Evolutionary conservation across 2,113 vertebrate genomes (phyloP).

Genomic region (Gila orcuttii): DNA sequence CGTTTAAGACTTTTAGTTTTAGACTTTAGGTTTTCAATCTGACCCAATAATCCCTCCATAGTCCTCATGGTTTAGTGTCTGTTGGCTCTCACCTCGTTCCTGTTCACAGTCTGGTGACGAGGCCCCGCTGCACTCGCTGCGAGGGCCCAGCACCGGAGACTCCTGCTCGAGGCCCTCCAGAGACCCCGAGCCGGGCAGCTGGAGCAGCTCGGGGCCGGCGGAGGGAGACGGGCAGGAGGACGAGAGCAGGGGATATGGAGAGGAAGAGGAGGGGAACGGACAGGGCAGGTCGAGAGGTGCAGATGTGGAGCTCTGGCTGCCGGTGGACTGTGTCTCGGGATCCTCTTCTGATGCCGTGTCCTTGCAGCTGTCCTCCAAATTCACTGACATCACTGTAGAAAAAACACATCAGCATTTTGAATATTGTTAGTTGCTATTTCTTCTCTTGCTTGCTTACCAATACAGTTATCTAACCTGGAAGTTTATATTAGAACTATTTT

Average conservation of each 20-base stretch:
- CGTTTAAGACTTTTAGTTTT: no score
- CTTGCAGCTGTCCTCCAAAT: slow-evolving; percentile 85
- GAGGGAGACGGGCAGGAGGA: slow-evolving; percentile 60
- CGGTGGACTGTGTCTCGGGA: slow-evolving; percentile 80
- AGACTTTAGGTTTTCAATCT: no score
- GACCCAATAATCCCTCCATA: no score
- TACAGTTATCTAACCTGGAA: no score
- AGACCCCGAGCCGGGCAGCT: slow-evolving; percentile 80
- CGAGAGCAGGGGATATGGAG: slow-evolving; percentile 44
- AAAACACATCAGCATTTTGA: slow-evolving; percentile 17
- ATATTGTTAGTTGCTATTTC: no score
- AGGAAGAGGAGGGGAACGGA: slow-evolving; percentile 66
- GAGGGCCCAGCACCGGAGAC: slow-evolving; percentile 88
- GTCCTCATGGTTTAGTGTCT: not conserved
- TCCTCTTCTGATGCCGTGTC: slow-evolving; percentile 88
- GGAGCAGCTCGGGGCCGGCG: slow-evolving; percentile 75
- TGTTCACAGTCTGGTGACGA: slow-evolving; percentile 95
- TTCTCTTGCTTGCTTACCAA: no score
- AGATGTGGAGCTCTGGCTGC: slow-evolving; percentile 81
- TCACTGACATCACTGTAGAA: slow-evolving; percentile 90
- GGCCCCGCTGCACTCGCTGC: slow-evolving; percentile 95
- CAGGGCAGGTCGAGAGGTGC: slow-evolving; percentile 74
- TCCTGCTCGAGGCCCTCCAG: slow-evolving; percentile 80
- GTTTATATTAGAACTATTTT: no score
- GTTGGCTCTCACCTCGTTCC: slow-evolving; percentile 84